Percentiles rank a stretch among this genome's conserved stretches.
Evolutionary conservation across 53 echinoderm and acorn worm genomes (phyloP).

Genomic region (Henricia sp.): DNA sequence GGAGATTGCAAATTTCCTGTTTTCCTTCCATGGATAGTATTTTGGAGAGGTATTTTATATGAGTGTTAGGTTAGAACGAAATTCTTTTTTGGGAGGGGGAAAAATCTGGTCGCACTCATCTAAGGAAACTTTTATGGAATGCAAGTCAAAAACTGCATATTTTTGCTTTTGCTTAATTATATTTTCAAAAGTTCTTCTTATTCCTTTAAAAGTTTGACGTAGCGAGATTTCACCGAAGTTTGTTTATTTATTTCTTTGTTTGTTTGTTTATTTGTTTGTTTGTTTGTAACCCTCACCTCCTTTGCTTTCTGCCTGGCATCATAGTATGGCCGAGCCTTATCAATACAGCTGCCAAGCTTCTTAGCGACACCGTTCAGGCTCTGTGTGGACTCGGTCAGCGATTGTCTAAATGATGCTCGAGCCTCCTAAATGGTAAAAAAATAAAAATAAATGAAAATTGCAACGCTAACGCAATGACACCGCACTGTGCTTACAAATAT

Average conservation of each 20-base stretch:
- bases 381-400: constrained; percentile 86
- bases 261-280: not conserved
- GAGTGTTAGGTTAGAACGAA: no score
- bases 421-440: constrained; percentile 69
- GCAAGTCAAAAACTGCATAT: no score
- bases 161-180: no score
- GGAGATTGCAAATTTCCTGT: no score
- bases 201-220: no score
- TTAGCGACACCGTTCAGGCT: constrained; percentile 77
- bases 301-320: constrained; percentile 85
- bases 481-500: not conserved
- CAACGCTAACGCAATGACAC: not conserved
- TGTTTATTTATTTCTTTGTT: not conserved
- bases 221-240: no score
- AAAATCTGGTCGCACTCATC: no score
- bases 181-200: no score
- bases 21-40: no score
- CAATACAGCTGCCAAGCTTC: constrained; percentile 85
- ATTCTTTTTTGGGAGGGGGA: no score
- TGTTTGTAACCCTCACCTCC: constrained; percentile 55
- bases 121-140: no score
- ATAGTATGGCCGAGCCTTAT: constrained; percentile 94
- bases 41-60: no score
- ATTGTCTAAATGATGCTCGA: constrained; percentile 78
- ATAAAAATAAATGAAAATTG: not conserved